Evolutionary conservation across 2,888 invertebrate genomes (phyloP).

Genomic region (Meloe dianella): DNA sequence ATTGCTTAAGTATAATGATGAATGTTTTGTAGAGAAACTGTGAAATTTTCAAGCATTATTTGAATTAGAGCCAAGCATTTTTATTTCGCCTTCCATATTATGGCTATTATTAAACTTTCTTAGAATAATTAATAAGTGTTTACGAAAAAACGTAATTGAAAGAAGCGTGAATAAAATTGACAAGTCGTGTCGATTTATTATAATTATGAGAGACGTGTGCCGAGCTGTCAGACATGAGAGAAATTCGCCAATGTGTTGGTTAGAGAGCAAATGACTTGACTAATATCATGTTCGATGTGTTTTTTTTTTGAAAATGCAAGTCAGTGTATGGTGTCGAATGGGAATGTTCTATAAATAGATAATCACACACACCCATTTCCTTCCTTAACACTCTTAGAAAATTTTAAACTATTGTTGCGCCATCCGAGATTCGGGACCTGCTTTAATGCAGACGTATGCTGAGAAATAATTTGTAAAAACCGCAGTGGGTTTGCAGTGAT

Average conservation of each 20-base stretch:
- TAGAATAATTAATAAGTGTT: background rate
- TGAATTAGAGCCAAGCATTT: background rate
- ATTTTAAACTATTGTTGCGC: background rate
- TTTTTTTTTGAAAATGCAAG: constrained; percentile 49
- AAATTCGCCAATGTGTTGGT: constrained; percentile 34
- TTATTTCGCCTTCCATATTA: background rate
- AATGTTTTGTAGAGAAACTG: constrained; percentile 34
- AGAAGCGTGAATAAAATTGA: constrained; percentile 46
- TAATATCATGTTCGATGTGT: constrained; percentile 42
- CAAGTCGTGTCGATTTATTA: constrained; percentile 47
- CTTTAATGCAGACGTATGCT: no score
- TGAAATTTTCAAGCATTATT: background rate
- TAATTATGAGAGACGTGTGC: constrained; percentile 46
- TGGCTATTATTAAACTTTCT: background rate
- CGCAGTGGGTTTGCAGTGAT: background rate
- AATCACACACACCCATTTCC: constrained; percentile 40
- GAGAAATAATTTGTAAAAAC: no score
- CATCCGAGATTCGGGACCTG: no score
- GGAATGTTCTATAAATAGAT: constrained; percentile 34
- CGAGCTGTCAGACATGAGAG: constrained; percentile 29
- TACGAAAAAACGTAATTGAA: constrained; percentile 22
- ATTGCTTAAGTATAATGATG: constrained; percentile 47
- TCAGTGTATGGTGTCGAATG: constrained; percentile 49
- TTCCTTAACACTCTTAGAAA: constrained; percentile 25
- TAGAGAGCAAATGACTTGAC: constrained; percentile 44